Conservation (phyloP, 2,113 vertebrate species). For the Gasterosteus nipponicus region DNA sequence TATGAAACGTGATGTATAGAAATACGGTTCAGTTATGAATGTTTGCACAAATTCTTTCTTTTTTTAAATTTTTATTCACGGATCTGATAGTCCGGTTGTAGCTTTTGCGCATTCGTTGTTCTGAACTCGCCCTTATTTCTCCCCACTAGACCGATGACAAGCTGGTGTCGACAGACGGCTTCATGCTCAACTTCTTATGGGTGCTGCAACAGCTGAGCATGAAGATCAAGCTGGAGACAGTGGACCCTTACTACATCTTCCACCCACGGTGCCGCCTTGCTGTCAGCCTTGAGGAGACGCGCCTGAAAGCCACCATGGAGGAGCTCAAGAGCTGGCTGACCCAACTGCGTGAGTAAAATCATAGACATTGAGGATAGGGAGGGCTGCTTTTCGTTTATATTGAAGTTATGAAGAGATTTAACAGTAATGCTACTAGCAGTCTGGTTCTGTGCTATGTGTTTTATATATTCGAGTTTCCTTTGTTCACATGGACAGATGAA, state of each 20-base stretch:
- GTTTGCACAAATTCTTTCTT: background rate
- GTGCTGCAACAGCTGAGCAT: conserved; percentile 97
- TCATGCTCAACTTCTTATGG: conserved; percentile 99
- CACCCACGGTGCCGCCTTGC: conserved; percentile 92
- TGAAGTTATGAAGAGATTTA: background rate
- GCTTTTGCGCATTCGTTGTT: background rate
- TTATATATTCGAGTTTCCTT: background rate
- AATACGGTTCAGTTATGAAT: background rate
- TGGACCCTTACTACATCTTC: conserved; percentile 97
- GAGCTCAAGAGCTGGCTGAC: conserved; percentile 90
- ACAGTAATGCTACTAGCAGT: background rate
- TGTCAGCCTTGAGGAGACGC: conserved; percentile 91
- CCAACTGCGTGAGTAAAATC: conserved; percentile 87
- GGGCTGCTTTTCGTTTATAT: background rate
- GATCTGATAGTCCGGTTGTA: background rate
- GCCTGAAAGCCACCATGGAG: conserved; percentile 95
- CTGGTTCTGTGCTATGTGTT: background rate
- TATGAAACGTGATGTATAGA: background rate
- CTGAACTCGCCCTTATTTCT: conserved; percentile 8
- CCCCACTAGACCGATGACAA: conserved; percentile 91
- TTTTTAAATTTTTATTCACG: background rate
- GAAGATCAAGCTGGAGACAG: conserved; percentile 97
- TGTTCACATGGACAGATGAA: conserved; percentile 78
- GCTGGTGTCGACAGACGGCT: conserved; percentile 95
- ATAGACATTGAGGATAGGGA: background rate